These are phyloP conservation scores for Hydrolagus affinis DNA, from an alignment of 2,113 vertebrate species.

Conservation along the genomic window DNA sequence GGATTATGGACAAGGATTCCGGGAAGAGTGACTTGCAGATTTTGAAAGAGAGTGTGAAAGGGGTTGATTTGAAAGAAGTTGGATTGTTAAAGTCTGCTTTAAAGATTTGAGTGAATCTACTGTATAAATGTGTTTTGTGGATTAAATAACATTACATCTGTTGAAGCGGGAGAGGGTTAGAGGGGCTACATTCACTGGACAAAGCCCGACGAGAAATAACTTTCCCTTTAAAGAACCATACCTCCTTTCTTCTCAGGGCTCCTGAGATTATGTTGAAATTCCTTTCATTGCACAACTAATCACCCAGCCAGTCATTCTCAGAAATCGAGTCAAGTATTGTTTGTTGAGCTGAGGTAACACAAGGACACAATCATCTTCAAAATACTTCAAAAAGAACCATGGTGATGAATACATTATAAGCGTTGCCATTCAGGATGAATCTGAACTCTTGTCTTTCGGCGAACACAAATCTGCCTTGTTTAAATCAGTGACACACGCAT, in stretches of 20 bases:
- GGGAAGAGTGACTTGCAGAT: no score
- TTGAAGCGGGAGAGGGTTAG: not conserved
- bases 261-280: not conserved
- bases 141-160: no score
- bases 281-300: not conserved
- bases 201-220: not conserved
- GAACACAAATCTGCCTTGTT: slow-evolving; percentile 4
- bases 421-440: not conserved
- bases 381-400: not conserved
- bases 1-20: no score
- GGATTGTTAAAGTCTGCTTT: no score
- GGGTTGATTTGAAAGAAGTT: no score
- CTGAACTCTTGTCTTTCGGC: not conserved
- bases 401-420: not conserved
- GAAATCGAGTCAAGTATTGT: slow-evolving; percentile 1
- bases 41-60: no score
- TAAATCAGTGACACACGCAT: not conserved
- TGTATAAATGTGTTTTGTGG: no score
- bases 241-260: not conserved
- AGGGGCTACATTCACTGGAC: not conserved
- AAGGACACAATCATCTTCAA: not conserved
- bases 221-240: not conserved
- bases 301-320: not conserved
- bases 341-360: not conserved
- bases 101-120: no score